Conservation (phyloP, 2,888 invertebrate genomes). For the Notocelia uddmanniana region DNA sequence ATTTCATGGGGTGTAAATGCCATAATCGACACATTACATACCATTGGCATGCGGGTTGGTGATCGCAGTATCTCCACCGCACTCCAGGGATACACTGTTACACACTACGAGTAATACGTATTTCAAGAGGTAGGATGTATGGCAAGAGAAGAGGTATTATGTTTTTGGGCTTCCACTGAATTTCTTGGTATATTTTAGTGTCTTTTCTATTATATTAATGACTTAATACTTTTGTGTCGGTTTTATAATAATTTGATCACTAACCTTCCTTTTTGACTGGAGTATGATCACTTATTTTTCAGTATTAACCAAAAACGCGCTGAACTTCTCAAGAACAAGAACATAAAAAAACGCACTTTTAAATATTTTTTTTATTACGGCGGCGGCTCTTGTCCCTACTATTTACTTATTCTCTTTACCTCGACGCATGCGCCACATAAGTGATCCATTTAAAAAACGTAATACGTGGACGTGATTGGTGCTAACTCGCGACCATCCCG, state of each 20-base stretch:
- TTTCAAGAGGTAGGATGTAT: no score
- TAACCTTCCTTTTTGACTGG: not conserved
- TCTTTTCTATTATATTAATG: no score
- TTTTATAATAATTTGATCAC: not conserved
- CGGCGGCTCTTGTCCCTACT: slow-evolving; percentile 4
- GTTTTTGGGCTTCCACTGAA: no score
- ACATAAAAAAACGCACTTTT: not conserved
- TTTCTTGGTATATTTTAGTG: no score
- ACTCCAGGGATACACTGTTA: no score
- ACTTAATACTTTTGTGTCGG: no score
- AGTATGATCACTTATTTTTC: slow-evolving; percentile 13
- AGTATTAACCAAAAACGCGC: slow-evolving; percentile 20
- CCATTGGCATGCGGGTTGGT: no score
- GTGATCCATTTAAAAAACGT: slow-evolving; percentile 36
- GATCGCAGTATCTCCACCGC: no score
- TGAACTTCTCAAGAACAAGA: slow-evolving; percentile 1
- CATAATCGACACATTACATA: no score
- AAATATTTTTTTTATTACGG: slow-evolving; percentile 3
- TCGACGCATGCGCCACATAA: slow-evolving; percentile 34
- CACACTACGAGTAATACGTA: no score
- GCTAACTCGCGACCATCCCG: slow-evolving; percentile 40
- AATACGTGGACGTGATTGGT: slow-evolving; percentile 33
- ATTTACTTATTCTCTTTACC: slow-evolving; percentile 29
- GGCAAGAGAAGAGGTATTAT: no score
- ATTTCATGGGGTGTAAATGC: no score